These are phyloP conservation scores for Olivierus martensii DNA, from an alignment of 1,140 invertebrate species.

Conservation along the genomic window DNA sequence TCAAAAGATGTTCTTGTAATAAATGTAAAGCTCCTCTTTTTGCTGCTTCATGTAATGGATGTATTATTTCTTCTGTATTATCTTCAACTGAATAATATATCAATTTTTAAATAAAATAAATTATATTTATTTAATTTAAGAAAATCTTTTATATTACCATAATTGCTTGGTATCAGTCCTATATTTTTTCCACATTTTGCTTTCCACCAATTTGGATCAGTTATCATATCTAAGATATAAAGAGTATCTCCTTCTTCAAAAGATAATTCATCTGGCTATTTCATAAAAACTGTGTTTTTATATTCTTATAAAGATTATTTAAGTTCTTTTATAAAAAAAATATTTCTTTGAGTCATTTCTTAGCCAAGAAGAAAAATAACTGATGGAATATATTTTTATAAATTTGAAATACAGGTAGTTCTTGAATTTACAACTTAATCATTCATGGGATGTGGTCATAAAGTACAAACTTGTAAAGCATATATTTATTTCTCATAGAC, in stretches of 20 bases:
- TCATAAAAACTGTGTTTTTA: neutral
- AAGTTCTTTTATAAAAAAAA: too few species aligned
- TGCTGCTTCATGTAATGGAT: slow-evolving; percentile 54
- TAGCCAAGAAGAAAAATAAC: too few species aligned
- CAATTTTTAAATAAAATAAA: neutral
- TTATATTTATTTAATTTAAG: neutral
- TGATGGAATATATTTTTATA: too few species aligned
- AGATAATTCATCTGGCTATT: slow-evolving; percentile 37
- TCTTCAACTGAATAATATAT: slow-evolving; percentile 38
- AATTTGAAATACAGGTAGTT: too few species aligned
- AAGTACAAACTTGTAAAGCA: too few species aligned
- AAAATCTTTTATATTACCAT: slow-evolving; percentile 37
- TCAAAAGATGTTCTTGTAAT: slow-evolving; percentile 44
- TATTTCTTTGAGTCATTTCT: too few species aligned
- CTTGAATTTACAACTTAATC: too few species aligned
- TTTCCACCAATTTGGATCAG: slow-evolving; percentile 44
- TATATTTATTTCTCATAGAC: too few species aligned
- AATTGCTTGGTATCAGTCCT: slow-evolving; percentile 50
- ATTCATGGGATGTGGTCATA: too few species aligned
- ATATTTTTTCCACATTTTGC: slow-evolving; percentile 42
- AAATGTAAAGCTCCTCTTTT: slow-evolving; percentile 50
- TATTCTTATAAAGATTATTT: too few species aligned
- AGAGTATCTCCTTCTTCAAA: slow-evolving; percentile 54
- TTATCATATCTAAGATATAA: slow-evolving; percentile 43
- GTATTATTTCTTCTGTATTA: slow-evolving; percentile 45